Evolutionary conservation across 2,113 vertebrate species (phyloP), one percentile per base, ranked within the genome.

Genomic region (Conger conger): DNA sequence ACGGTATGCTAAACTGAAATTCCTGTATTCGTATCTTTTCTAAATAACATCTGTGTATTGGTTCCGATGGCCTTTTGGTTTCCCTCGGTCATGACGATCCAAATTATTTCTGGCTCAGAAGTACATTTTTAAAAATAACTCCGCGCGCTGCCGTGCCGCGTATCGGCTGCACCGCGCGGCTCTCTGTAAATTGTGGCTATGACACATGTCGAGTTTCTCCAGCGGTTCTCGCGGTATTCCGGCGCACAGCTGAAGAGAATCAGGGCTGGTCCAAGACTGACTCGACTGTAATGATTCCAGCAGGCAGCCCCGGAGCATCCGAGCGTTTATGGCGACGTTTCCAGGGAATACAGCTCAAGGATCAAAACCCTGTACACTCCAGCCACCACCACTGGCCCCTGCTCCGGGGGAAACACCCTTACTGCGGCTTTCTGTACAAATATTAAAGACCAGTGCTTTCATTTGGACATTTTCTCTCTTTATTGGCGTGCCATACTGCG

Each of bases 381-480:
- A 89, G 93, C 90, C 93, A 92, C 91, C 93, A 87, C 91, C 87
- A 88, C 89, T 88, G 92, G 93, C 89, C 93, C 89, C 86, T 87
- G 87, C 92, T 92, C 90, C 89, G 89, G 89, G 90, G 94, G 93
- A 92, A 92, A 94, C 94, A 94, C 95, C 95, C 94, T 94, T 90
- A 81, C 91, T 95, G 94, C 86, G 95, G 95, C 91, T 94, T 94
- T 89, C 91, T 93, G 92, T 89, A 94, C 93, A 95, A 94, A 96
- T 96, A 95, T 96, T 95, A 96, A 95, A 96, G 95, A 95, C 92
- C 90, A 89, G 89, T 91, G 90, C 92, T 94, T 94, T 90, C 85
- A 88, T 93, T 87, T 91, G 86, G 91, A 89, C 89, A 87, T 87
- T 90, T 89, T 86, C 88, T 87, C 87, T 86, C 90, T 93, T 93